Conservation (phyloP, 1,140 invertebrate genomes). For the Heliothis subflexa region DNA sequence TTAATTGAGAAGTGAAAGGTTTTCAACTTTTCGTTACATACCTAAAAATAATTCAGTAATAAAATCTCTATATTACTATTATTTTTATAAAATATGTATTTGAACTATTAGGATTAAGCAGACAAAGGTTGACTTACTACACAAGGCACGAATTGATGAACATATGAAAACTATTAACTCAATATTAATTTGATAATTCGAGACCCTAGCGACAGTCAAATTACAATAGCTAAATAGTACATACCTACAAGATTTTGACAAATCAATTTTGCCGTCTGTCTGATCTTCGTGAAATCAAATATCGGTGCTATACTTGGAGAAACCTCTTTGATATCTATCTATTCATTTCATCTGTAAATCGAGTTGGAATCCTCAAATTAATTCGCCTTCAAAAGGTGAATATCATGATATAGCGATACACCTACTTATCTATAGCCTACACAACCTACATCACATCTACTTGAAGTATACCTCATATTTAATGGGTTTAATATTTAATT, state of each 20-base stretch:
- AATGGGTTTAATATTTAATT: not conserved
- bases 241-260: conserved; percentile 52
- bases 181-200: conserved; percentile 15
- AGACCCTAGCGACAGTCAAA: conserved; percentile 41
- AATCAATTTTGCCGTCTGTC: conserved; percentile 53
- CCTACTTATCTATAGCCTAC: not conserved
- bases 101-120: no score
- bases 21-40: not conserved
- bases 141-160: no score
- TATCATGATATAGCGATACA: conserved; percentile 45
- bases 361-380: conserved; percentile 63
- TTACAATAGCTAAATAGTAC: conserved; percentile 30
- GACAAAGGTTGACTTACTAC: no score
- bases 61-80: no score
- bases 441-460: not conserved
- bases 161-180: not conserved
- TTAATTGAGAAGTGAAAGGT: not conserved
- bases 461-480: no score
- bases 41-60: no score
- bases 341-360: conserved; percentile 63
- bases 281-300: conserved; percentile 61
- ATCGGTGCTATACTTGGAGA: conserved; percentile 54
- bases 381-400: conserved; percentile 62
- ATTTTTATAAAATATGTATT: no score
- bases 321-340: conserved; percentile 65